Conservation (phyloP, 2,797 vertebrate genomes). For the Enteromius mattozi region DNA sequence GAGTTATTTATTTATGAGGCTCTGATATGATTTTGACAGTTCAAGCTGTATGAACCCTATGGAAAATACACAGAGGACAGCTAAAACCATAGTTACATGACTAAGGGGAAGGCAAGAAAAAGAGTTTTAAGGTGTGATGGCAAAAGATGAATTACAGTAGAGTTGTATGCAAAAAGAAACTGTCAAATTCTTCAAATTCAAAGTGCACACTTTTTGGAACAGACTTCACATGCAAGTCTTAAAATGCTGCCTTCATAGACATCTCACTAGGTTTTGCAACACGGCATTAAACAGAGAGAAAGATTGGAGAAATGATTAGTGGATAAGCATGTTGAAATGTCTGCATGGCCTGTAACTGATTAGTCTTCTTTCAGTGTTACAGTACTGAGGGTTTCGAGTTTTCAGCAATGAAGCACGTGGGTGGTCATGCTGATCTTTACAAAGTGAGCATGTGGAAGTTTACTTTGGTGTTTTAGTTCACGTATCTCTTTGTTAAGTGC, state of each 20-base stretch:
- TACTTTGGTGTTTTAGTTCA: conserved; percentile 1
- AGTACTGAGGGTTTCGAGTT: background rate
- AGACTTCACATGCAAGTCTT: background rate
- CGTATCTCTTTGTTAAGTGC: background rate
- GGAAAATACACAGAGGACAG: conserved; percentile 68
- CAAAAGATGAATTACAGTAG: background rate
- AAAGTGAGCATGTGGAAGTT: conserved; percentile 3
- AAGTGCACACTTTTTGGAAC: background rate
- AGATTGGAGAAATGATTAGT: background rate
- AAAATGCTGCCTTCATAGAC: background rate
- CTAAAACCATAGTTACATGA: conserved; percentile 65
- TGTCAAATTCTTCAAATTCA: too few species aligned
- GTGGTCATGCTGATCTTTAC: background rate
- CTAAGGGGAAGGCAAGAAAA: conserved; percentile 41
- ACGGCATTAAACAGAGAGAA: background rate
- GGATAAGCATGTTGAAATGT: background rate
- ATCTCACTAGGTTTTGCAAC: background rate
- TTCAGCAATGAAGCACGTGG: background rate
- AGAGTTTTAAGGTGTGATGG: background rate
- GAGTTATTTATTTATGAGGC: conserved; percentile 74
- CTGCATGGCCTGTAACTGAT: conserved; percentile 38
- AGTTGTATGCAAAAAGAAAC: background rate
- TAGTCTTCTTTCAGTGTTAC: background rate
- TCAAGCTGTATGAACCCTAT: conserved; percentile 54
- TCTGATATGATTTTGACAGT: conserved; percentile 72